Conservation (phyloP, 2,797 vertebrate species). For the Leptodactylus fallax region DNA sequence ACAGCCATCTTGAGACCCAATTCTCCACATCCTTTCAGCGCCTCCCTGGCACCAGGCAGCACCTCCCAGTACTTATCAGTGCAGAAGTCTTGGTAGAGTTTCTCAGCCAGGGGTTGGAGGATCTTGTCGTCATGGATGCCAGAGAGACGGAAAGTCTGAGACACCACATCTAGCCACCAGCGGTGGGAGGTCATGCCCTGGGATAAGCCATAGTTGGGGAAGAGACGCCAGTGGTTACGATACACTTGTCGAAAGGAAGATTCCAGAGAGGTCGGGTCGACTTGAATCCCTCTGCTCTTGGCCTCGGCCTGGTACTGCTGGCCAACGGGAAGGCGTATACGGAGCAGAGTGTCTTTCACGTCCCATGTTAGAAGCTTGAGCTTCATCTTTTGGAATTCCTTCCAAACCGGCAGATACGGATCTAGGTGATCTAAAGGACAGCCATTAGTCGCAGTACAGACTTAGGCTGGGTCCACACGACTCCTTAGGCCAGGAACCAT, state of each 20-base stretch:
- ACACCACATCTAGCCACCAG: constrained; percentile 88
- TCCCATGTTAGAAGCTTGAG: constrained; percentile 91
- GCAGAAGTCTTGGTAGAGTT: constrained; percentile 85
- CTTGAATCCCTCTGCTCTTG: constrained; percentile 75
- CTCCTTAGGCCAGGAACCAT: too few species aligned
- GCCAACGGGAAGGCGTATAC: constrained; percentile 83
- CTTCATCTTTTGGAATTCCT: constrained; percentile 30
- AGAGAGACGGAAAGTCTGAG: constrained; percentile 81
- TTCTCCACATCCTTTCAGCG: constrained; percentile 78
- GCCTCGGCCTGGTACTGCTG: constrained; percentile 86
- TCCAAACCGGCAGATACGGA: too few species aligned
- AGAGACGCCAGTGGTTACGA: constrained; percentile 72
- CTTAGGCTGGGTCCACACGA: too few species aligned
- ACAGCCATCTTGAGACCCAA: constrained; percentile 83
- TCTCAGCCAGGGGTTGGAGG: constrained; percentile 75
- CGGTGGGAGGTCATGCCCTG: constrained; percentile 81
- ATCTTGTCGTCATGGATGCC: constrained; percentile 75
- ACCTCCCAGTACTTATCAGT: constrained; percentile 84
- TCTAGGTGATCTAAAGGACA: neutral
- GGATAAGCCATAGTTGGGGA: constrained; percentile 87
- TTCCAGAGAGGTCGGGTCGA: constrained; percentile 74
- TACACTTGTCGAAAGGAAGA: constrained; percentile 78
- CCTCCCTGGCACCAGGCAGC: constrained; percentile 80
- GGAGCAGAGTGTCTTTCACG: constrained; percentile 90
- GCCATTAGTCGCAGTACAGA: too few species aligned